phyloP scores from a whole-genome alignment of 2,888 invertebrate species.

The Drosophila maculinotata region DNA sequence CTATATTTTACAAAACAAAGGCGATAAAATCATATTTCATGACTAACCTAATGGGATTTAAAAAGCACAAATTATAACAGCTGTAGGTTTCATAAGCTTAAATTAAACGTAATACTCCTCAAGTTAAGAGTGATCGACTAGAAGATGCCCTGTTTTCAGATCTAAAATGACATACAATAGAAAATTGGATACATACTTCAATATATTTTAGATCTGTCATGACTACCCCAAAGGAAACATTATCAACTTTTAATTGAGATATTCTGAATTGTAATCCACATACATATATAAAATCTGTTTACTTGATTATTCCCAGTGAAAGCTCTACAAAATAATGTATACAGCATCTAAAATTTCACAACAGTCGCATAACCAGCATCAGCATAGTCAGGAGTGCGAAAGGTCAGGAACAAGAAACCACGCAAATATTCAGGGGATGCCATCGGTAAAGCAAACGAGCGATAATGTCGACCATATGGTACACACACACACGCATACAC shows the following conservation, averaged over 20 bases:
- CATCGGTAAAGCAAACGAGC: constrained; percentile 24
- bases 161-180: not conserved
- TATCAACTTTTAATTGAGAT: no score
- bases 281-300: no score
- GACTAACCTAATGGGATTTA: not conserved
- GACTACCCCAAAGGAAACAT: no score
- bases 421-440: constrained; percentile 38
- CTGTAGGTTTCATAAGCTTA: not conserved
- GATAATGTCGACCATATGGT: constrained; percentile 64
- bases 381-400: constrained; percentile 34
- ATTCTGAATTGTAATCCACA: no score
- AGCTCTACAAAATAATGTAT: not conserved
- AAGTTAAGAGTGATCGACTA: not conserved
- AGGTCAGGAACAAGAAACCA: constrained; percentile 41
- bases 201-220: no score
- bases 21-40: not conserved
- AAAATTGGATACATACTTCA: no score
- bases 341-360: no score
- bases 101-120: not conserved
- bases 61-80: not conserved
- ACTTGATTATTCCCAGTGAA: not conserved
- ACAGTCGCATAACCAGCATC: not conserved
- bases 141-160: not conserved
- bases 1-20: not conserved
- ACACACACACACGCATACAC: constrained; percentile 8